Percentiles rank a stretch among this genome's conserved stretches.
Evolutionary conservation across 2,797 vertebrate genomes (phyloP).

Genomic region (Lepilemur ruficaudatus): DNA sequence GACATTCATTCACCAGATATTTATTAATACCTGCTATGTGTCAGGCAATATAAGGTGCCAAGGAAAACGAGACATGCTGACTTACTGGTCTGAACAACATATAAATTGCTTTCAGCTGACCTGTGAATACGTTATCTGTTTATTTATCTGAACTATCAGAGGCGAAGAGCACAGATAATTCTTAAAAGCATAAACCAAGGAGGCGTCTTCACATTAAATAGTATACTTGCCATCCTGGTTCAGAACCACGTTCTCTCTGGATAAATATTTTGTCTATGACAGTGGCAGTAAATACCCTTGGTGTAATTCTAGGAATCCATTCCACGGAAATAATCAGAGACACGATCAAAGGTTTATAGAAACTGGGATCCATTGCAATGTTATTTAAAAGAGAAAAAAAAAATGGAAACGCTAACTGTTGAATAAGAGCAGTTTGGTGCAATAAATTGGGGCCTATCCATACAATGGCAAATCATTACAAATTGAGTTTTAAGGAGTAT

Average conservation of each 20-base stretch:
- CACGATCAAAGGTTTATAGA: neutral
- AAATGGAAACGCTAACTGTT: neutral
- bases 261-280: neutral
- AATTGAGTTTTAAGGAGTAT: neutral
- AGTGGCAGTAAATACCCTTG: neutral
- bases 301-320: neutral
- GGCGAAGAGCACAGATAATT: neutral
- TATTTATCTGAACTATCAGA: neutral
- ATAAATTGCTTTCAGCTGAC: neutral
- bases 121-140: neutral
- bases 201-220: neutral
- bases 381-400: neutral
- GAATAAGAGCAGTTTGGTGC: neutral
- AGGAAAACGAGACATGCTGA: neutral
- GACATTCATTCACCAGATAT: neutral
- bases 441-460: neutral
- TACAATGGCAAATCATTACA: neutral
- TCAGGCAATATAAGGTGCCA: neutral
- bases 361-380: neutral
- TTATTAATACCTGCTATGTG: neutral
- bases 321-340: neutral
- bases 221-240: neutral
- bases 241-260: neutral
- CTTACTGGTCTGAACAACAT: neutral
- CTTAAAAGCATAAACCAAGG: neutral